phyloP scores from a whole-genome alignment of 2,797 vertebrate genomes.

The Gadopsis marmoratus region DNA sequence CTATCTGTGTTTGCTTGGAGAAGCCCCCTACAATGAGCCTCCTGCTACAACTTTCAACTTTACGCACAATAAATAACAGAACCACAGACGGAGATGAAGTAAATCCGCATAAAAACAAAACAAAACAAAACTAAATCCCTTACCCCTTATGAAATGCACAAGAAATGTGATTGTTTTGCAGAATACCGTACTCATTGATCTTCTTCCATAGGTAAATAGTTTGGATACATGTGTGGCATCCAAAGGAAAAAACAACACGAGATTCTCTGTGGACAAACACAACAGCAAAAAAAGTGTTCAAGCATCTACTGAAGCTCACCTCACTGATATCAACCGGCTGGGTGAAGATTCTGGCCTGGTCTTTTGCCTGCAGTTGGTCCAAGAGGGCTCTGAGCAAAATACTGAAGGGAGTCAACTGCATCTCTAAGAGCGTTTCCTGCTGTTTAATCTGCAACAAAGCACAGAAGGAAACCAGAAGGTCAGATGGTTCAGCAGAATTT shows the following conservation, averaged over 20 bases:
- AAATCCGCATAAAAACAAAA: background rate
- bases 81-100: background rate
- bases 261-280: background rate
- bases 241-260: background rate
- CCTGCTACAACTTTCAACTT: too few species aligned
- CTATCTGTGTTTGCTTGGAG: background rate
- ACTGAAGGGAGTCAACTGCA: slow-evolving; percentile 93
- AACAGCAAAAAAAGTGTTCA: background rate
- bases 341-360: slow-evolving; percentile 94
- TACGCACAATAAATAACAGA: background rate
- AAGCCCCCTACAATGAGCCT: background rate
- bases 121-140: background rate
- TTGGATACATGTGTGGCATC: background rate
- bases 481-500: background rate
- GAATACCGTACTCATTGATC: background rate
- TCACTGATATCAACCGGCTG: slow-evolving; percentile 95
- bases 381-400: slow-evolving; percentile 91
- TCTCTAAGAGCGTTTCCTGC: slow-evolving; percentile 93
- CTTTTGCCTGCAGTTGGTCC: slow-evolving; percentile 95
- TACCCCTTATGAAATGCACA: background rate
- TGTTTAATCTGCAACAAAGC: slow-evolving; percentile 88
- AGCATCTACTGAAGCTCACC: slow-evolving; percentile 79
- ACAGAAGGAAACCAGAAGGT: background rate
- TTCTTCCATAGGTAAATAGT: background rate
- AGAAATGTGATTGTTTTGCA: background rate